Evolutionary conservation across 2,797 vertebrate genomes (phyloP).

Genomic region (Esox lucius): DNA sequence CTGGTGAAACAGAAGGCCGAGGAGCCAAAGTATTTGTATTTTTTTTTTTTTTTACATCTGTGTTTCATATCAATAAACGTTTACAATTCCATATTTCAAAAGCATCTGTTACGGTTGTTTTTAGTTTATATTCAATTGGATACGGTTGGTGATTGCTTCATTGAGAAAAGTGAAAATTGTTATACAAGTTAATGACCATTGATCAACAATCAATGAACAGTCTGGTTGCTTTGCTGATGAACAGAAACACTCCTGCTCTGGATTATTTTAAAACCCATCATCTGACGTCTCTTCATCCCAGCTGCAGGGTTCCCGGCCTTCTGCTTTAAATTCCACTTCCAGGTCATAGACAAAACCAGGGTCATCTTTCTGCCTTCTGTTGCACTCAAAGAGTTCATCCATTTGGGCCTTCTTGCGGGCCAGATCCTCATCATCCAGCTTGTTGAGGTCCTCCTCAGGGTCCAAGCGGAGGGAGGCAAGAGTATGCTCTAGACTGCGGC

Average conservation of each 20-base stretch:
- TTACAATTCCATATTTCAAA: constrained; percentile 36
- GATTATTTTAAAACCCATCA: constrained; percentile 76
- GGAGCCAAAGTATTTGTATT: constrained; percentile 75
- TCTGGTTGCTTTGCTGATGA: neutral
- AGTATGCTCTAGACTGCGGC: constrained; percentile 79
- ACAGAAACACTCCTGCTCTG: neutral
- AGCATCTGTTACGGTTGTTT: constrained; percentile 4
- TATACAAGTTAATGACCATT: neutral
- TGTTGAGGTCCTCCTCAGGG: constrained; percentile 69
- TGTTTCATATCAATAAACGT: constrained; percentile 67
- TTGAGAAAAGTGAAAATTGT: neutral
- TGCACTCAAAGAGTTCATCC: constrained; percentile 90
- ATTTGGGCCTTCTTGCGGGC: constrained; percentile 87
- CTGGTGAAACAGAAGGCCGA: constrained; percentile 40
- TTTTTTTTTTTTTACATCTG: constrained; percentile 58
- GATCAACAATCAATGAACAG: neutral
- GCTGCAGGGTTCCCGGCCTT: constrained; percentile 80
- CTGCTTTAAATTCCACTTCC: constrained; percentile 85
- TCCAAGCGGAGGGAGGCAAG: constrained; percentile 72
- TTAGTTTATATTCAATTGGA: neutral
- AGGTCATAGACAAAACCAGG: constrained; percentile 88
- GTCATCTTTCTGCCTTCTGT: constrained; percentile 84
- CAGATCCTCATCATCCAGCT: constrained; percentile 83
- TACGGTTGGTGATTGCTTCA: neutral
- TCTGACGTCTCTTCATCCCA: constrained; percentile 86